phyloP scores from a whole-genome alignment of 2,888 invertebrate genomes.

The Silvanus unidentatus region DNA sequence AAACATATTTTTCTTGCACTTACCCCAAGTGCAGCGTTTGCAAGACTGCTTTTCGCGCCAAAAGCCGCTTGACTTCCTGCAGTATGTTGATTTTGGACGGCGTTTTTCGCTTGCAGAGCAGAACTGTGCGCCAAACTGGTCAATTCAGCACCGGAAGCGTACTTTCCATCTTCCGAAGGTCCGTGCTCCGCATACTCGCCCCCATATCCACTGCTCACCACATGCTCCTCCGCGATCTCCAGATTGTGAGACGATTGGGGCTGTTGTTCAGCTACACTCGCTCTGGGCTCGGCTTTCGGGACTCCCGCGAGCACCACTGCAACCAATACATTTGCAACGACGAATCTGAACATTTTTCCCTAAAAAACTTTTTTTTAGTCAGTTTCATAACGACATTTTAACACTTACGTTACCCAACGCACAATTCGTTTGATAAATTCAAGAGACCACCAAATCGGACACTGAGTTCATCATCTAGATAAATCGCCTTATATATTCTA shows the following conservation, averaged over 20 bases:
- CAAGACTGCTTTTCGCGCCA: conserved; percentile 63
- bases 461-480: no score
- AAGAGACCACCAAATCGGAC: no score
- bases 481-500: no score
- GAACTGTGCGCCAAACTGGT: conserved; percentile 60
- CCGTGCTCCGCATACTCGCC: conserved; percentile 9
- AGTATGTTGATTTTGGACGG: conserved; percentile 58
- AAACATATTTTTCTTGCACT: neutral
- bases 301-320: no score
- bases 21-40: conserved; percentile 56
- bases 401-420: no score
- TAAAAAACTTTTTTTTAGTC: no score
- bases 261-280: conserved; percentile 3
- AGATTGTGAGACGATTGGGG: conserved; percentile 9
- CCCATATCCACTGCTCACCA: neutral
- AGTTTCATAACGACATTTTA: no score
- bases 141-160: conserved; percentile 59
- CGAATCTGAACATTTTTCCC: no score
- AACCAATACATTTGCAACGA: no score
- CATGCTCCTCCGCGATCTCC: conserved; percentile 1
- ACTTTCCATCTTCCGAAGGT: conserved; percentile 34
- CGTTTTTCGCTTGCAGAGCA: conserved; percentile 64
- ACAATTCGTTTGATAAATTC: no score
- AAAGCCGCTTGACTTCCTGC: conserved; percentile 68
- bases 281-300: no score